These are phyloP conservation scores for Drosophila putrida DNA, from an alignment of 2,888 invertebrate species.

Conservation along the genomic window DNA sequence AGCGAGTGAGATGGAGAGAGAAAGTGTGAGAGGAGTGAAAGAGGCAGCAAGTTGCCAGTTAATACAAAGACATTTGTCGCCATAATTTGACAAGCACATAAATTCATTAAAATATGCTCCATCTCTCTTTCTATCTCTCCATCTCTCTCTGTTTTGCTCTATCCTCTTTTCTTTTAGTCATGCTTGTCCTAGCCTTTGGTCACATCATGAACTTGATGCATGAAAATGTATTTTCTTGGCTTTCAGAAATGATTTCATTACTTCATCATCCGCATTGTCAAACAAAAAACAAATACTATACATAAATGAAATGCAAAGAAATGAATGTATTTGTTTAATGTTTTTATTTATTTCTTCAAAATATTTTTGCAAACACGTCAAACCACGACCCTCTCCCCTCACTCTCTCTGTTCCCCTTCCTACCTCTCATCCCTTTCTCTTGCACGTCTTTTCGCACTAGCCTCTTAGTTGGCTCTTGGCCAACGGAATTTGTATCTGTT, in stretches of 20 bases:
- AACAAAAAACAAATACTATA: slow-evolving; percentile 40
- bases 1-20: background rate
- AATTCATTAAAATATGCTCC: slow-evolving; percentile 57
- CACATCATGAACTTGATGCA: slow-evolving; percentile 72
- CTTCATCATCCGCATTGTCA: slow-evolving; percentile 65
- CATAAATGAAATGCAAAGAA: slow-evolving; percentile 4
- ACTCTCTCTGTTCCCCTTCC: background rate
- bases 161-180: slow-evolving; percentile 1
- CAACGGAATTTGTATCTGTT: slow-evolving; percentile 76
- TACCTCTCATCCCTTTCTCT: slow-evolving; percentile 6
- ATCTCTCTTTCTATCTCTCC: background rate
- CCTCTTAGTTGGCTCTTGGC: slow-evolving; percentile 46
- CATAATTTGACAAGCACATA: slow-evolving; percentile 69
- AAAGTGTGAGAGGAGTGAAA: background rate
- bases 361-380: slow-evolving; percentile 76
- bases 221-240: slow-evolving; percentile 59
- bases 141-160: background rate
- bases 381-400: slow-evolving; percentile 26
- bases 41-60: slow-evolving; percentile 40
- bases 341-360: slow-evolving; percentile 58
- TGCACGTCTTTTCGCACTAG: slow-evolving; percentile 44
- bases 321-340: slow-evolving; percentile 36
- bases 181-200: slow-evolving; percentile 21
- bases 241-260: slow-evolving; percentile 70
- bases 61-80: slow-evolving; percentile 64